phyloP scores from a whole-genome alignment of 1,140 invertebrate genomes.

The Calephelis nemesis region DNA sequence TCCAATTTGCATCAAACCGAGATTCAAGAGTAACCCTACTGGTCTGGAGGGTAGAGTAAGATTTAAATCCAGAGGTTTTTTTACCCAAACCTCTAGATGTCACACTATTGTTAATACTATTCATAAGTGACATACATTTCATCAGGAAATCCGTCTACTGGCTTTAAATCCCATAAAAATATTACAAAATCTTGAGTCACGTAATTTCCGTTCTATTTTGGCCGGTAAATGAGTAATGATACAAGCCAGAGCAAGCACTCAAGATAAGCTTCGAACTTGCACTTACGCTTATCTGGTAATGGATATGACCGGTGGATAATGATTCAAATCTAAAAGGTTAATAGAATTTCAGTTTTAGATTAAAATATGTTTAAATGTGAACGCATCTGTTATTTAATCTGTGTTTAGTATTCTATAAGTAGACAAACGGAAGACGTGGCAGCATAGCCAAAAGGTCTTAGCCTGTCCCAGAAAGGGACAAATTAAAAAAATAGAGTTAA shows the following conservation, averaged over 20 bases:
- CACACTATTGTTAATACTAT: no score
- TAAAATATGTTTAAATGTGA: not conserved
- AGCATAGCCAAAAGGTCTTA: not conserved
- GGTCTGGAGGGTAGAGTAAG: no score
- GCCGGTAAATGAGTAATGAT: constrained; percentile 5
- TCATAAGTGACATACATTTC: no score
- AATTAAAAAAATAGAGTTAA: no score
- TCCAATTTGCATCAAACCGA: no score
- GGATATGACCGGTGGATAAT: not conserved
- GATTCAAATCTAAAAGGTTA: not conserved
- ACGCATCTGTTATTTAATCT: not conserved
- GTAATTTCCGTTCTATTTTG: constrained; percentile 4
- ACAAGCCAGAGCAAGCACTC: constrained; percentile 5
- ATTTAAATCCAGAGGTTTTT: no score
- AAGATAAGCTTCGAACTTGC: constrained; percentile 10
- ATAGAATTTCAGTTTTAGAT: not conserved
- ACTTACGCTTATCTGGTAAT: constrained; percentile 4
- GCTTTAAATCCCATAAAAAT: not conserved
- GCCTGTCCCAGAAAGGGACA: not conserved
- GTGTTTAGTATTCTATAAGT: not conserved
- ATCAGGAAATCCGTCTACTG: no score
- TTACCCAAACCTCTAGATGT: no score
- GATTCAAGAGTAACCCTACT: no score
- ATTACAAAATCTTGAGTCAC: constrained; percentile 3
- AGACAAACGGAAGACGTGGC: not conserved